A percentile compares a stretch with the other conserved stretches of the same genome.
These are phyloP conservation scores for Chrysemys picta DNA, from an alignment of 2,113 vertebrate genomes.

Conservation along the genomic window DNA sequence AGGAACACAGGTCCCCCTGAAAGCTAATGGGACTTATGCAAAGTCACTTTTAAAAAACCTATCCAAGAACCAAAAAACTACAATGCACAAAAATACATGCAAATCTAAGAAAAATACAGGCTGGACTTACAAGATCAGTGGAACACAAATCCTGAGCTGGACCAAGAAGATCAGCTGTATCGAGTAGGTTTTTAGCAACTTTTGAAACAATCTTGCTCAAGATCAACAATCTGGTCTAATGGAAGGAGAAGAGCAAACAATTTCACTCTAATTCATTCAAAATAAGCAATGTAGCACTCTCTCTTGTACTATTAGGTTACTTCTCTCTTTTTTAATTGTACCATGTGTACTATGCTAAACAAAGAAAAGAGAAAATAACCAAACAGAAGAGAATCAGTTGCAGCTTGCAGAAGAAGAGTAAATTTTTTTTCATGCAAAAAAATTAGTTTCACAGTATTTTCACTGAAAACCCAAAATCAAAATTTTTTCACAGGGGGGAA, in stretches of 20 bases:
- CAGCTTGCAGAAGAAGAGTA: not conserved
- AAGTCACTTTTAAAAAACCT: not conserved
- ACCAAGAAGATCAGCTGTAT: conserved; percentile 63
- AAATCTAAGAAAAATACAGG: not conserved
- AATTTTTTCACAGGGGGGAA: not conserved
- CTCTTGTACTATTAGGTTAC: accelerated
- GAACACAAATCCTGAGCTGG: conserved; percentile 62
- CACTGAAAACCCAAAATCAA: not conserved
- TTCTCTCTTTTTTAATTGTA: not conserved
- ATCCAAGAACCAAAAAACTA: not conserved
- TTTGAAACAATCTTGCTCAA: conserved; percentile 70
- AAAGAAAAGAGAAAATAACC: not conserved
- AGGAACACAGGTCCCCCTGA: not conserved
- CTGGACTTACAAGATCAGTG: conserved; percentile 33
- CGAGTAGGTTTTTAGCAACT: conserved; percentile 65
- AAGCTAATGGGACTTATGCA: not conserved
- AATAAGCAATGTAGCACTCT: not conserved
- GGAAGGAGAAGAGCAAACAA: not conserved
- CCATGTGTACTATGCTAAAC: not conserved
- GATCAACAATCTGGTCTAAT: conserved; percentile 47
- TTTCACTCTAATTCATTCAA: not conserved
- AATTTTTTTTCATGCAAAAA: not conserved
- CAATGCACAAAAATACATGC: not conserved
- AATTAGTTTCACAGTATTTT: not conserved
- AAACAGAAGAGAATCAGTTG: not conserved